A percentile compares a stretch with the other conserved stretches of the same genome.
phyloP scores from a whole-genome alignment of 1,140 invertebrate species.

The Diachasmimorpha longicaudata region DNA sequence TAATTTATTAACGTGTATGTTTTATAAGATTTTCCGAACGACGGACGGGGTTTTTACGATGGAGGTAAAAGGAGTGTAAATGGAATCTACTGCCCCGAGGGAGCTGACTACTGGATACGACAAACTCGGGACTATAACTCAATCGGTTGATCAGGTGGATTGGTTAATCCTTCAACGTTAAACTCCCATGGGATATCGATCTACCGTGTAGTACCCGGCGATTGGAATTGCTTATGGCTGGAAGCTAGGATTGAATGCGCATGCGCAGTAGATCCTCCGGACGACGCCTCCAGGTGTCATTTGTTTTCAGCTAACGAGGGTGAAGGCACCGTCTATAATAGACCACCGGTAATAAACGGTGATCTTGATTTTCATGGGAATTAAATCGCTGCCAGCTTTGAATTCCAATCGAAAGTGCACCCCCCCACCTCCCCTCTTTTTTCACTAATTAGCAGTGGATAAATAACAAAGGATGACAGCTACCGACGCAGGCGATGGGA shows the following conservation, averaged over 20 bases:
- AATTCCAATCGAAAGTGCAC: no score
- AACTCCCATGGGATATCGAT: conserved; percentile 26
- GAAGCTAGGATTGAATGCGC: background rate
- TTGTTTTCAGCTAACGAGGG: background rate
- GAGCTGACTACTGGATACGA: conserved; percentile 26
- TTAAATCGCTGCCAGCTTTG: no score
- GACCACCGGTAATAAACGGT: background rate
- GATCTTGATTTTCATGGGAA: background rate
- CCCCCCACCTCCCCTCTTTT: no score
- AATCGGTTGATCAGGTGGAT: conserved; percentile 36
- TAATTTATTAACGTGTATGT: conserved; percentile 56
- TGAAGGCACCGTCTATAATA: background rate
- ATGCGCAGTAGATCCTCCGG: background rate
- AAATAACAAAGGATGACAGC: no score
- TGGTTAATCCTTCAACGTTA: background rate
- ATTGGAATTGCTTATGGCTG: conserved; percentile 19
- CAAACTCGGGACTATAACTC: conserved; percentile 44
- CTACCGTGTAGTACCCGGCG: background rate
- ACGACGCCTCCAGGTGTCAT: background rate
- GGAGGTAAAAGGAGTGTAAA: background rate
- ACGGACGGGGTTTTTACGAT: background rate
- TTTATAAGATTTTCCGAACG: conserved; percentile 31
- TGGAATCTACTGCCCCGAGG: background rate
- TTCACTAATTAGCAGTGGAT: no score
- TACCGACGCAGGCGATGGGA: no score